These are phyloP conservation scores for Zosterops hypoxanthus DNA, from an alignment of 2,113 vertebrate species.

Conservation along the genomic window DNA sequence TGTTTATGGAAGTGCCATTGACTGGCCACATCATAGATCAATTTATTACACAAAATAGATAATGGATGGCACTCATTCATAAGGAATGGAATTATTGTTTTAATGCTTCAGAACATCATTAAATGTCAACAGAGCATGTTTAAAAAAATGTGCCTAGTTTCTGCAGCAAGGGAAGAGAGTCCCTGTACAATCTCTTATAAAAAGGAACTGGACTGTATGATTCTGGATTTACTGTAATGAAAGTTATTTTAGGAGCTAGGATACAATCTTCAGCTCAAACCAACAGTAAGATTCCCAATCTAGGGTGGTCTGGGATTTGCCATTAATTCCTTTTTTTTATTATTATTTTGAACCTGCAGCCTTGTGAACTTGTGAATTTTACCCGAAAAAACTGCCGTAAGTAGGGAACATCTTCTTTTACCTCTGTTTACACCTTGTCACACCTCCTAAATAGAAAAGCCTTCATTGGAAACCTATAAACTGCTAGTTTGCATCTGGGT, in stretches of 20 bases:
- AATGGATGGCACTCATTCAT: background rate
- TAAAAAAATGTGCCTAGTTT: background rate
- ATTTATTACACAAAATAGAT: background rate
- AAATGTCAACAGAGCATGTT: background rate
- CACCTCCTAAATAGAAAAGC: background rate
- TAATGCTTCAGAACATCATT: background rate
- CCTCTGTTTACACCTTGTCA: background rate
- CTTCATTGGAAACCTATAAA: background rate
- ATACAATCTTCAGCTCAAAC: background rate
- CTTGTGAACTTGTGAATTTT: conserved; percentile 84
- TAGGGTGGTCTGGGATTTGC: background rate
- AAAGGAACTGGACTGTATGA: background rate
- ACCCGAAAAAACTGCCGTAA: conserved; percentile 85
- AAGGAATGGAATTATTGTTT: background rate
- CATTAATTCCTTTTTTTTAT: background rate
- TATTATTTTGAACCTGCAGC: conserved; percentile 61
- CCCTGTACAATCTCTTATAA: background rate
- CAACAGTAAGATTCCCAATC: background rate
- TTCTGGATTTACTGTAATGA: background rate
- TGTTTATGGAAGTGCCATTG: background rate
- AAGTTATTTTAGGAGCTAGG: background rate
- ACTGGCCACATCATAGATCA: background rate
- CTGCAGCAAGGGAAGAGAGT: background rate
- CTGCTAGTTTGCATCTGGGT: background rate
- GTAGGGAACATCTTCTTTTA: conserved; percentile 13